Evolutionary conservation across 2,888 invertebrate genomes (phyloP), one percentile per base, ranked within the genome.

Genomic region (Saturnia pavonia): DNA sequence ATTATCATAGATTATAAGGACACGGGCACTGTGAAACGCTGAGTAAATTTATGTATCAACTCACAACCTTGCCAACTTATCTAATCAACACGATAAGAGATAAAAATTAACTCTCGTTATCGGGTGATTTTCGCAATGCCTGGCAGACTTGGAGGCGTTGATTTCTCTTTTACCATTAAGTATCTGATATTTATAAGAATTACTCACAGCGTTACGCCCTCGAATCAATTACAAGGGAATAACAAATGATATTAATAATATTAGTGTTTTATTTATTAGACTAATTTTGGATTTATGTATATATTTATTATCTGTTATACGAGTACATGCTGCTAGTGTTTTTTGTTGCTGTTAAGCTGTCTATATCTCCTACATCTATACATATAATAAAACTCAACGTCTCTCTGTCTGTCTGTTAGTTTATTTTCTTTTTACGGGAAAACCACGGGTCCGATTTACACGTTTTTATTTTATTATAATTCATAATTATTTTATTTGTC

Each of bases 1-100:
- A 66, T 42, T 48, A 42, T n/a, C n/a, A n/a, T 45, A 66, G 51
- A 51, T 66, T 42, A 45, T 54, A 22, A 63, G 27, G 51, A 66
- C 43, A 43, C 34, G 45, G 19, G 40, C 9, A 65, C 57, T 43
- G 25, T 25, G 60, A 43, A 45, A 45, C 60, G 70, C 9, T 34
- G 65, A n/a, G 43, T 45, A 63, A 69, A 63, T 45, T 65, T 68
- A 34, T 70, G 45, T 48, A 70, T 69, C 45, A 22, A 70, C 68
- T 72, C 67, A 63, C 48, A 68, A 60, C 70, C 68, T 72, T 72
- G 66, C 68, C 40, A 34, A 27, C 34, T 69, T 70, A 70, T 72
- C 72, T 70, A 70, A 72, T 69, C 65, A 34, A 42, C 3, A 42
- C 66, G 70, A 72, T 68, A 70, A 68, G 54, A 66, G 72, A 72